Conservation (phyloP, 2,888 invertebrate genomes). For the Drosophila infuscata region DNA sequence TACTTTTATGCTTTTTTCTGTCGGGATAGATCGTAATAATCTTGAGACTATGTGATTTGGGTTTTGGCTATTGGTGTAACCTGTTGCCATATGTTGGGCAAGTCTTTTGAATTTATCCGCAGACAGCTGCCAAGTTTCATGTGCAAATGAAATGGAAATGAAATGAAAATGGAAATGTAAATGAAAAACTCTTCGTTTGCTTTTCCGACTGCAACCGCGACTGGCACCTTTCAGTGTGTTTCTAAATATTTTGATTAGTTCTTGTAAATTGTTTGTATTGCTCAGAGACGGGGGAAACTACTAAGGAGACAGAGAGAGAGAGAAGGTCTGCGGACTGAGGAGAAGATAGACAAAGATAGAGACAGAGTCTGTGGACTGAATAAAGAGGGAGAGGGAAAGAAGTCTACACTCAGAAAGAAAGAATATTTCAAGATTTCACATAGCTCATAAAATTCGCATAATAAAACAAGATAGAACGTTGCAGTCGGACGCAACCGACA, state of each 20-base stretch:
- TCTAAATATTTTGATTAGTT: constrained; percentile 77
- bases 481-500: too few relatives aligned
- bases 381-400: neutral
- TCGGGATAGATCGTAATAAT: neutral
- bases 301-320: neutral
- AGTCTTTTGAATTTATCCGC: constrained; percentile 41
- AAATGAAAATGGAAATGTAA: constrained; percentile 29
- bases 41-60: neutral
- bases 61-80: constrained; percentile 50
- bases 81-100: constrained; percentile 54
- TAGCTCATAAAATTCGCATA: neutral
- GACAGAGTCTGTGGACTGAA: too few relatives aligned
- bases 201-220: constrained; percentile 14
- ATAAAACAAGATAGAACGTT: too few relatives aligned
- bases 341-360: too few relatives aligned
- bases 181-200: constrained; percentile 42
- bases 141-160: constrained; percentile 53
- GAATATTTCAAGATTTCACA: neutral
- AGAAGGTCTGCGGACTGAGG: neutral
- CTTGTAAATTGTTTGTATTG: constrained; percentile 71
- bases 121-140: constrained; percentile 77
- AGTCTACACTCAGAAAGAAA: neutral
- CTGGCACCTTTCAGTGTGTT: constrained; percentile 66
- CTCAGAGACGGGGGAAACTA: neutral
- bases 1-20: neutral